Evolutionary conservation across 1,140 invertebrate genomes (phyloP), one percentile per base, ranked within the genome.

Genomic region (Bombus balteatus): DNA sequence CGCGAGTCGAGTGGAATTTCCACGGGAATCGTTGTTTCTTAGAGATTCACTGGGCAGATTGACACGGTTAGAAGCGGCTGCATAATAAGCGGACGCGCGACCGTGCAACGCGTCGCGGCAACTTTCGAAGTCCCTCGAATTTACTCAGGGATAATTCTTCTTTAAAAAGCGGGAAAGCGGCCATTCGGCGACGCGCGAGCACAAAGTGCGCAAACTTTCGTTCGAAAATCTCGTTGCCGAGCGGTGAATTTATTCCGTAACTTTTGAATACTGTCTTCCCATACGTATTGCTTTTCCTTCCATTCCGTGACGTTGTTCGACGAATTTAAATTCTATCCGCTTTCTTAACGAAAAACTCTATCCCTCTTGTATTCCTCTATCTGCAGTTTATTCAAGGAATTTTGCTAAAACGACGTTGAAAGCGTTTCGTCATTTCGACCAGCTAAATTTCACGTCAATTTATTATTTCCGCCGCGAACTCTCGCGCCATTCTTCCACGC

Each of bases 271-370:
- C 68, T 41, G 34, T 62, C 53, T 62, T 39, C 53, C 39, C 53
- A 43, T 12, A 59, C 74, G 74, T 70, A 71, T 79, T 47, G 32
- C 57, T 66, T 78, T 13, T 12, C 37, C n/a, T 70, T 41, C 65
- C 82, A n/a, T 62, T 22, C 59, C n/a, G 9, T 8, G 3, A 10
- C 74, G 34, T 68, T 57, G 34, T 70, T 72, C 66, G 68, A 25
- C 47, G 25, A 53, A 85, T 85, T 80, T 80, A 70, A 72, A 85
- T 85, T 85, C 77, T 43, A 85, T 85, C 83, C 83, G 68, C 32
- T 73, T 85, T 85, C 77, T 72, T 84, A 43, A 71, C 32, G 39
- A 25, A 53, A 85, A 62, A 32, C 77, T 73, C 76, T 25, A 65
- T 22, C 72, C 70, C 37, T 32, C n/a, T 8, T 34, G 75, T 84